Base-by-base conservation (phyloP, 2,888 invertebrate species). In the Epirrhoe tristata region DNA sequence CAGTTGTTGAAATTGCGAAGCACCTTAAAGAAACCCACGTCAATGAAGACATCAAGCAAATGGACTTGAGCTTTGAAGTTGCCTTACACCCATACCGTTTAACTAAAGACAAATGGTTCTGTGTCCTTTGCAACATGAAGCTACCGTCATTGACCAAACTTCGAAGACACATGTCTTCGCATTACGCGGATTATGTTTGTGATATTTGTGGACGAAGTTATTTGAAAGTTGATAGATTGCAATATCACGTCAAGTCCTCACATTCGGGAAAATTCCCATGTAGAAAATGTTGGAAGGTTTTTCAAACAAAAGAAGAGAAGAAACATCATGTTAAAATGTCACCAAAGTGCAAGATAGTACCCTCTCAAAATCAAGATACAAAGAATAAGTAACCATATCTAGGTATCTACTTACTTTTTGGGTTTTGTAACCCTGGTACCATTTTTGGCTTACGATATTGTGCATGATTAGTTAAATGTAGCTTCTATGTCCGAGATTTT, bases 141-240 rank as follows among this genome's bases (percentile, higher is more conserved):
- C 67, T 89, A 51, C 85, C 91, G 0, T 81, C 86, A 0, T 67
- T 93, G 4, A 82, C 80, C 0, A 89, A 85, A 24, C 76, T 93
- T 0, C 84, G 86, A 56, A 80, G 90, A 2, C 93, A 93, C 57
- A 91, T 89, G 0, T 84, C 88, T 0, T 71, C 85, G 0, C 93
- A 93, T 74, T 93, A 87, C 52, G 80, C 81, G 24, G 85, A 84
- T 31, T 88, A 79, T 56, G 90, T 90, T 0, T 93, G 93, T 58
- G 92, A 92, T 55, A 74, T 84, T 0, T 93, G 93, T 62, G 93
- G 89, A 0, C 82, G 87, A 12, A 81, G 83, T 32, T 93, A 92
- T 66, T 70, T 88, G 17, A 83, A 85, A 0, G 81, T 79, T 1
- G 90, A 90, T 55, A 86, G 87, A 0, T 76, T 93, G 34, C 88